Base-by-base conservation (phyloP, 2,888 invertebrate species). In the Brachynemurus nebulosus region DNA sequence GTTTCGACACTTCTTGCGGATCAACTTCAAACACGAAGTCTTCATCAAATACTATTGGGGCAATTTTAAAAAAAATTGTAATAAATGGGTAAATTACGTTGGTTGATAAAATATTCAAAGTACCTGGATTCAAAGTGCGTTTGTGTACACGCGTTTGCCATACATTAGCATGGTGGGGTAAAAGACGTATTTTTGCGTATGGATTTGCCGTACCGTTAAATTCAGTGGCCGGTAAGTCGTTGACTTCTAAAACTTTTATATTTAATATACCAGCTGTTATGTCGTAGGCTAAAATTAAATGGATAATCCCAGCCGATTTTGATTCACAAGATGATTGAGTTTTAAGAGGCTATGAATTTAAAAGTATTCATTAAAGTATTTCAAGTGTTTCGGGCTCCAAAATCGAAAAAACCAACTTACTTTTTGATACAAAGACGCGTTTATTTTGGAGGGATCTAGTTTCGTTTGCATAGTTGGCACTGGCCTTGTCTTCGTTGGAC, bases 1-100 rank as follows among this genome's bases (percentile, higher is more conserved):
- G 65, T 30, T 69, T 66, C 6, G 65, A 62, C 42, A 77, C 59
- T 2, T 68, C 63, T 1, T 66, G 61, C 7, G 72, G 65, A n/a
- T 63, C 60, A 23, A 76, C 72, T 55, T 80, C 78, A 53, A 80
- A 80, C 4, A 76, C 72, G 51, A 80, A 79, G 53, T 78, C 74
- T 55, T 80, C 79, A 49, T 79, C 77, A 53, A 80, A 80, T 45
- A 75, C 74, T 75, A 54, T 2, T 30, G 30, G 14, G 30, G 2
- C 12, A 2, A n/a, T 11, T 30, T 30, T 30, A 30, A 3, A 3
- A 30, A 30, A 5, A 30, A 30, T n/a, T n/a, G 25, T 6, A 42
- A 16, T 25, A 16, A 25, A 25, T 3, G 11, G n/a, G n/a, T n/a
- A n/a, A n/a, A n/a, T n/a, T n/a, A n/a, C 12, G 4, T 14, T 11